Percentiles rank a stretch among this genome's conserved stretches.
Conservation (phyloP, 2,113 vertebrate genomes). For the Rhinolophus ferrumequinum region DNA sequence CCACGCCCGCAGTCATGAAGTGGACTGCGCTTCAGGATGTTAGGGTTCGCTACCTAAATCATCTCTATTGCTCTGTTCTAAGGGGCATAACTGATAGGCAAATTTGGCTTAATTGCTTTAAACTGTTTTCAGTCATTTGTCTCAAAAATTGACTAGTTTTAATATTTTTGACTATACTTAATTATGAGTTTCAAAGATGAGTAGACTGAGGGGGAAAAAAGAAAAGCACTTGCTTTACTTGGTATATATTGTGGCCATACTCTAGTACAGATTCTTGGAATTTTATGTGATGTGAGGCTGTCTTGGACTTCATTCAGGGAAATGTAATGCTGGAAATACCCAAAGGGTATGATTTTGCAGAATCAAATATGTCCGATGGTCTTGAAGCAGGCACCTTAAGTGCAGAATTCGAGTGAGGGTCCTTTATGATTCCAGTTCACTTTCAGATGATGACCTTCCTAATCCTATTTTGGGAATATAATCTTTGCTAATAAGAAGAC, state of each 20-base stretch:
- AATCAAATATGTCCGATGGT: neutral
- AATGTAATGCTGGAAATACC: neutral
- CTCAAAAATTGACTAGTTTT: neutral
- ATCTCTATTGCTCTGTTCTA: neutral
- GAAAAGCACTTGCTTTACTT: neutral
- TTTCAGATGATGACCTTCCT: neutral
- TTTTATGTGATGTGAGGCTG: neutral
- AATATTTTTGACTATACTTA: neutral
- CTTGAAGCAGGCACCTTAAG: neutral
- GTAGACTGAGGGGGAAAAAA: neutral
- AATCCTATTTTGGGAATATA: neutral
- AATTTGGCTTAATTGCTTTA: conserved; percentile 30
- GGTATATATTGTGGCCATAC: neutral
- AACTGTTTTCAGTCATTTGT: conserved; percentile 7
- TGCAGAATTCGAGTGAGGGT: neutral
- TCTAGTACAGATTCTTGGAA: neutral
- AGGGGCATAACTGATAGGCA: neutral
- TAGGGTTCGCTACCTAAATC: neutral
- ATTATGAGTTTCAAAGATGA: neutral
- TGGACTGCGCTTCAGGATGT: neutral
- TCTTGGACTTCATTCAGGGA: neutral
- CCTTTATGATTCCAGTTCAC: neutral
- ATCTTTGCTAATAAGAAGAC: neutral
- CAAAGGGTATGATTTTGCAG: neutral
- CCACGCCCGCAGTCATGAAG: neutral